A percentile compares a stretch with the other conserved stretches of the same genome.
These are phyloP conservation scores for Phocoena phocoena DNA, from an alignment of 2,113 vertebrate genomes.

Conservation along the genomic window DNA sequence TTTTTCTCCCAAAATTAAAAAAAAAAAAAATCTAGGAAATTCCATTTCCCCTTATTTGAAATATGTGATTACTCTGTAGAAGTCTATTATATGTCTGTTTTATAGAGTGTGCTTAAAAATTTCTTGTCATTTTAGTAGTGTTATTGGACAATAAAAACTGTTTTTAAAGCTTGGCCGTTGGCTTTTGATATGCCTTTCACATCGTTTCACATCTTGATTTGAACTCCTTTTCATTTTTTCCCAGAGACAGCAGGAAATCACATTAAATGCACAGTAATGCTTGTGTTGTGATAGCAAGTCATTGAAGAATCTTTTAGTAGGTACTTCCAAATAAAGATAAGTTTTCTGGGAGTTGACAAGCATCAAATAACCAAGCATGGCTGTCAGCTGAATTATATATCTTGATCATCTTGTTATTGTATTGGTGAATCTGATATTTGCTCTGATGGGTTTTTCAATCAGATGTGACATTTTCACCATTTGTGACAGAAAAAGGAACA, in stretches of 20 bases:
- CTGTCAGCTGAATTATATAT: conserved; percentile 47
- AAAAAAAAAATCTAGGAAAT: not conserved
- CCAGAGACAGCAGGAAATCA: conserved; percentile 35
- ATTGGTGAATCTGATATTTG: not conserved
- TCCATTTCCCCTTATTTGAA: conserved; percentile 36
- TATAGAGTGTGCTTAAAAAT: conserved; percentile 14
- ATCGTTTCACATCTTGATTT: conserved; percentile 50
- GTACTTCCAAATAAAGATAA: conserved; percentile 59
- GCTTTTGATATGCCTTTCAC: not conserved
- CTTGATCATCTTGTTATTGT: conserved; percentile 38
- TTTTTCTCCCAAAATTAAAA: not conserved
- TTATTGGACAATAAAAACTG: conserved; percentile 2
- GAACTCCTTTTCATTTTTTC: conserved; percentile 34
- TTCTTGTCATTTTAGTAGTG: not conserved
- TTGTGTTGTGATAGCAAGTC: conserved; percentile 26
- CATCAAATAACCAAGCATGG: conserved; percentile 28
- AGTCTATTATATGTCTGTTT: conserved; percentile 1
- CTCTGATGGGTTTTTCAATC: conserved; percentile 21
- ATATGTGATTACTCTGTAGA: conserved; percentile 12
- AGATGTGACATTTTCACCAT: conserved; percentile 33
- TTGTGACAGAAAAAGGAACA: not conserved
- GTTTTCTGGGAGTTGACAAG: conserved; percentile 22
- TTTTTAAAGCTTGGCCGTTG: conserved; percentile 12
- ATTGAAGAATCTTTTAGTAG: conserved; percentile 47
- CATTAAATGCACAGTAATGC: conserved; percentile 56